Evolutionary conservation across 2,113 vertebrate genomes (phyloP).

Genomic region (Echinops telfairi): DNA sequence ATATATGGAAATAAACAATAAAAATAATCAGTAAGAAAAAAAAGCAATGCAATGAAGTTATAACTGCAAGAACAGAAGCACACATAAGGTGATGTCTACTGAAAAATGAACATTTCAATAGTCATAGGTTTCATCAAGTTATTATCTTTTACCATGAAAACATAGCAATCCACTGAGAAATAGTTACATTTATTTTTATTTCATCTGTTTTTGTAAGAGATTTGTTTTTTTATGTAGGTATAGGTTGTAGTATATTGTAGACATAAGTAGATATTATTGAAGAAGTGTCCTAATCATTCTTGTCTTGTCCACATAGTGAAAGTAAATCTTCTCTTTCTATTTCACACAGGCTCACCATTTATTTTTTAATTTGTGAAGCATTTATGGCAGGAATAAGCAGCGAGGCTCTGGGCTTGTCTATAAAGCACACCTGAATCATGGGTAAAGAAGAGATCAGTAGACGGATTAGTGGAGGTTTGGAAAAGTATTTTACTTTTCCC

Average conservation of each 20-base stretch:
- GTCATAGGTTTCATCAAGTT: slow-evolving; percentile 64
- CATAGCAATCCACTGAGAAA: slow-evolving; percentile 30
- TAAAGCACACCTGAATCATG: slow-evolving; percentile 23
- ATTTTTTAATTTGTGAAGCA: slow-evolving; percentile 38
- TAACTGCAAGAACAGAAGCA: neutral
- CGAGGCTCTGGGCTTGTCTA: slow-evolving; percentile 3
- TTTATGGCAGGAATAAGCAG: slow-evolving; percentile 24
- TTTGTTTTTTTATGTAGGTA: slow-evolving; percentile 66
- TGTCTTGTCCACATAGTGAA: slow-evolving; percentile 59
- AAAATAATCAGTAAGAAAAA: slow-evolving; percentile 14
- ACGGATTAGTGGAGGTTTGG: slow-evolving; percentile 48
- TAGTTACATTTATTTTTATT: slow-evolving; percentile 60
- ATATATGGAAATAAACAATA: slow-evolving; percentile 55
- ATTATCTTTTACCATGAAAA: slow-evolving; percentile 63
- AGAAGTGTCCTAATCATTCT: slow-evolving; percentile 72
- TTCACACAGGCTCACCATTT: slow-evolving; percentile 48
- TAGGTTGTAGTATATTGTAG: slow-evolving; percentile 54
- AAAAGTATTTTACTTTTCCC: slow-evolving; percentile 55
- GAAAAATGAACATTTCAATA: slow-evolving; percentile 68
- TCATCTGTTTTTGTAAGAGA: slow-evolving; percentile 75
- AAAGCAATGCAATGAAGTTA: neutral
- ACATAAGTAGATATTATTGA: slow-evolving; percentile 31
- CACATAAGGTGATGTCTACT: slow-evolving; percentile 29
- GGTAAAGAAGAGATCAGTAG: slow-evolving; percentile 1
- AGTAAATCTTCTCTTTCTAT: slow-evolving; percentile 29